Evolutionary conservation across 2,888 invertebrate species (phyloP), one percentile per base, ranked within the genome.

Genomic region (Athalia cordata): DNA sequence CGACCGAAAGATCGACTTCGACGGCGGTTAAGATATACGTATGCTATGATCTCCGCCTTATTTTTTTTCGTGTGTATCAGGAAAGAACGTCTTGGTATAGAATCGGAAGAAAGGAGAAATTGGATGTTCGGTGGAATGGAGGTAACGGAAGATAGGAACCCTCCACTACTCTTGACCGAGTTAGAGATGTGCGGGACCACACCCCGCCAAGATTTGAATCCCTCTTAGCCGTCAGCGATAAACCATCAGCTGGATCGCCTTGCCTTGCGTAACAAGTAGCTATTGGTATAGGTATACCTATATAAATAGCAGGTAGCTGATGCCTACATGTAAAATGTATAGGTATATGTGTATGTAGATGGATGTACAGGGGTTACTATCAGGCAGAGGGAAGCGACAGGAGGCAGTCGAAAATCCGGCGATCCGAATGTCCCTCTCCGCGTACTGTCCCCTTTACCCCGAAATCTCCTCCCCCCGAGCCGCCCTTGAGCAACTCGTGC

Each of bases 391-490:
- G 61, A 75, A 13, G 62, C 47, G 15, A 11, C 49, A 75, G 50
- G 47, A 13, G 59, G 59, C 59, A 13, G 47, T 45, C 57, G 72
- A 59, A 61, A 59, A 57, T 61, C 59, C 72, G 57, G 49, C 72
- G 72, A 72, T 72, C 59, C 72, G 72, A 72, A 59, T 72, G 72
- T 72, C 72, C 72, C 72, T 72, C 72, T 57, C 59, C 59, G 45
- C 55, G 8, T 8, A 8, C 55, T 55, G 9, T 3, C 55, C 55
- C 55, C n/a, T 55, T 55, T 3, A n/a, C 1, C n/a, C n/a, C n/a
- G 55, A n/a, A 55, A 86, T 86, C 84, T 83, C 81, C 84, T 79
- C 84, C 57, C 72, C 59, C 29, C 65, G 47, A 45, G 50, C 66
- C 52, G 47, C 61, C 68, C 72, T 78, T 59, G 9, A 15, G 65